Percentiles rank a stretch among this genome's conserved stretches.
phyloP scores from a whole-genome alignment of 2,888 invertebrate genomes.

The Tholera decimalis region DNA sequence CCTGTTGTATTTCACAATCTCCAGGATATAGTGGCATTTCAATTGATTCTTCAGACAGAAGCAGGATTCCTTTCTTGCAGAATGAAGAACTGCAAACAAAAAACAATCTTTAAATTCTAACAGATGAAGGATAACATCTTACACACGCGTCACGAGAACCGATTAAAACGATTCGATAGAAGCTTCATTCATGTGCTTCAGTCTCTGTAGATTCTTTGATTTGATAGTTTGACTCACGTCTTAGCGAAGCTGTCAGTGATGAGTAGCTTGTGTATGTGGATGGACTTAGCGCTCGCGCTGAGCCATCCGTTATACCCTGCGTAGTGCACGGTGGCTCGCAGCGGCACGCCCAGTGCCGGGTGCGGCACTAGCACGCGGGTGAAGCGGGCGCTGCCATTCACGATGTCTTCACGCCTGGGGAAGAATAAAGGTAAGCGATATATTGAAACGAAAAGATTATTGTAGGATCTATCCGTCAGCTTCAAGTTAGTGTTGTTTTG shows the following conservation, averaged over 20 bases:
- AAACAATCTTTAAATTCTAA: too few relatives aligned
- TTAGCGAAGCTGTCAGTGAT: conserved; percentile 96
- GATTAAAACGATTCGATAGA: too few relatives aligned
- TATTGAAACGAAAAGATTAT: neutral
- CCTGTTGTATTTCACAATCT: conserved; percentile 93
- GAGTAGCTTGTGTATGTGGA: conserved; percentile 96
- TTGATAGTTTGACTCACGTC: conserved; percentile 87
- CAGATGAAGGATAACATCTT: neutral
- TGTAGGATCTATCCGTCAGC: neutral
- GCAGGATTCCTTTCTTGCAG: conserved; percentile 94
- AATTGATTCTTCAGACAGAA: conserved; percentile 94
- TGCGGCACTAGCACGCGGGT: conserved; percentile 97
- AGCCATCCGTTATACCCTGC: conserved; percentile 98
- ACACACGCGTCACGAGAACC: too few relatives aligned
- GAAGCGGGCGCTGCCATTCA: conserved; percentile 94
- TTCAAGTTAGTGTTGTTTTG: neutral
- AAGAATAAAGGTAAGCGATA: neutral
- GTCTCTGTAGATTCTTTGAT: too few relatives aligned
- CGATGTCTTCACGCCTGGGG: conserved; percentile 94
- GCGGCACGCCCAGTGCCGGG: conserved; percentile 95
- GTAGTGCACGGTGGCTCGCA: conserved; percentile 95
- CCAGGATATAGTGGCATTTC: conserved; percentile 95
- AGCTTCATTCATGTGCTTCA: too few relatives aligned
- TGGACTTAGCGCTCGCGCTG: conserved; percentile 95
- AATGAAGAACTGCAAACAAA: conserved; percentile 93